phyloP scores from a whole-genome alignment of 2,888 invertebrate genomes.

The Cryptocephalus moraei region DNA sequence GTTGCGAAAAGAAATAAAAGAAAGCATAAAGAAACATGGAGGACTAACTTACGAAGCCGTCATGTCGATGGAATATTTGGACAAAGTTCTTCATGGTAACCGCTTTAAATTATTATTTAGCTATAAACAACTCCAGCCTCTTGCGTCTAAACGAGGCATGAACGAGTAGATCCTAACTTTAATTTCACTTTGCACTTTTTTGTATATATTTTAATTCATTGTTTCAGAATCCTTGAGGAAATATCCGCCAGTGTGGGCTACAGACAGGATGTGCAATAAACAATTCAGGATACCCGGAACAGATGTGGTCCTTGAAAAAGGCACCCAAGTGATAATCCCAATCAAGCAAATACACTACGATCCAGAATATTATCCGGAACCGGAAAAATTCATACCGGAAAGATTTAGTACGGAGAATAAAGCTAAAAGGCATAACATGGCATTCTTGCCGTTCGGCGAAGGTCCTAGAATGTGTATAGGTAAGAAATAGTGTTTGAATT shows the following conservation, averaged over 20 bases:
- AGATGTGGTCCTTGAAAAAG: slow-evolving; percentile 9
- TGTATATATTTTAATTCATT: no score
- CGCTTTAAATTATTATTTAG: no score
- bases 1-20: slow-evolving; percentile 13
- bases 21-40: slow-evolving; percentile 12
- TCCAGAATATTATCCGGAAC: slow-evolving; percentile 9
- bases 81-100: slow-evolving; percentile 17
- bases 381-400: slow-evolving; percentile 13
- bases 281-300: slow-evolving; percentile 11
- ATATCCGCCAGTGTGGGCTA: no score
- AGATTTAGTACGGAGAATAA: slow-evolving; percentile 10
- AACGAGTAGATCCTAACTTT: no score
- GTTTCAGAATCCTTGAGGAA: no score
- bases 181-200: no score
- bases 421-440: slow-evolving; percentile 1
- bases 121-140: no score
- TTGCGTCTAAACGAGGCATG: no score
- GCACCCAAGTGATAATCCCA: slow-evolving; percentile 1
- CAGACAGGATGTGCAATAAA: slow-evolving; percentile 5
- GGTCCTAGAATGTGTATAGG: slow-evolving; percentile 11
- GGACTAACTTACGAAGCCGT: slow-evolving; percentile 17
- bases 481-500: no score
- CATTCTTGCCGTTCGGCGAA: slow-evolving; percentile 13
- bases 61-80: slow-evolving; percentile 18
- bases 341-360: slow-evolving; percentile 9